These are phyloP conservation scores for Theonella swinhoei DNA, from an alignment of 37 sponge, comb jelly and placozoan genomes.

Conservation along the genomic window DNA sequence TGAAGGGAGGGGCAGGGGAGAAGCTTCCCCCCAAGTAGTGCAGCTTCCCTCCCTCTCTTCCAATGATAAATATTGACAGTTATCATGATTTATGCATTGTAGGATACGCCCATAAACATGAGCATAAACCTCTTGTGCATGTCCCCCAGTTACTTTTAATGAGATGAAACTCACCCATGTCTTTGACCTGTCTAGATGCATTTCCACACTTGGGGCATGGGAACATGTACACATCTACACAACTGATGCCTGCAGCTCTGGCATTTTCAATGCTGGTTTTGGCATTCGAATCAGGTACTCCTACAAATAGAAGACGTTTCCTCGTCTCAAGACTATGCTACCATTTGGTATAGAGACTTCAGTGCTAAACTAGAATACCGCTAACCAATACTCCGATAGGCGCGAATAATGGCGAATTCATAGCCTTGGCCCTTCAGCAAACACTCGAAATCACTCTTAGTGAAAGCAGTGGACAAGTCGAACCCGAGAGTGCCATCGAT, in stretches of 20 bases:
- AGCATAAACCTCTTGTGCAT: too few species aligned
- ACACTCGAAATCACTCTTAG: constrained; percentile 47
- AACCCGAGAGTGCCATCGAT: constrained; percentile 48
- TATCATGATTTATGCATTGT: too few species aligned
- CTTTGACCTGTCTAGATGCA: constrained; percentile 70
- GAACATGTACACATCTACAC: constrained; percentile 89
- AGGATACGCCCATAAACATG: neutral
- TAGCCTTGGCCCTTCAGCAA: constrained; percentile 68
- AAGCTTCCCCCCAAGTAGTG: too few species aligned
- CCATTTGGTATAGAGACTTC: too few species aligned
- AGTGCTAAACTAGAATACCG: too few species aligned
- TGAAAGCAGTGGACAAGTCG: constrained; percentile 60
- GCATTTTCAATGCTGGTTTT: constrained; percentile 71
- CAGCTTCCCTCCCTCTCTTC: too few species aligned
- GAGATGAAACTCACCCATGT: too few species aligned
- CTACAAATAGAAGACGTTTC: too few species aligned
- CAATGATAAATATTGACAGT: too few species aligned
- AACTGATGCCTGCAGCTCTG: constrained; percentile 60
- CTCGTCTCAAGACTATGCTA: too few species aligned
- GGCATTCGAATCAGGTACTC: constrained; percentile 63
- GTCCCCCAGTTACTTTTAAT: too few species aligned
- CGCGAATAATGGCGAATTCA: constrained; percentile 76
- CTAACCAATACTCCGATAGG: constrained; percentile 58
- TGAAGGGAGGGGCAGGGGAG: too few species aligned
- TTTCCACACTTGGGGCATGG: constrained; percentile 78